Evolutionary conservation across 2,797 vertebrate species (phyloP), one percentile per base, ranked within the genome.

Genomic region (Neomorphus geoffroyi): DNA sequence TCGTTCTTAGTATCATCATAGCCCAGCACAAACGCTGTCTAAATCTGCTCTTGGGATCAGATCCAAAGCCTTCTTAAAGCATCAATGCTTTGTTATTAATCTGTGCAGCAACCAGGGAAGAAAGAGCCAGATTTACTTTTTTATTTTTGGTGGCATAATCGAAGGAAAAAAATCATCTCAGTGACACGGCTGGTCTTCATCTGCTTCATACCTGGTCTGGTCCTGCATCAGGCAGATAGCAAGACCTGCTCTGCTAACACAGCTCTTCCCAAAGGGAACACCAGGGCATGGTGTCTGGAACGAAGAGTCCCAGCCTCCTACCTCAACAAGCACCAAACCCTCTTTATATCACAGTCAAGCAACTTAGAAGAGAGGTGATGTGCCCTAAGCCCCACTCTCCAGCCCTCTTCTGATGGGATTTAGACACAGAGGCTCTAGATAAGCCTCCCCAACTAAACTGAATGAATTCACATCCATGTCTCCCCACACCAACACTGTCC

Each of bases 1-100:
- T 41, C 26, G 0, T 94, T 91, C 85, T 86, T n/a, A 5, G 1
- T 26, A 60, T 24, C 74, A 70, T 33, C 69, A 11, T 32, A 70
- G 5, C 54, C 81, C 32, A 57, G 93, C 58, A 78, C 2, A 16
- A 90, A 88, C 3, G 0, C 87, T 73, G 43, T 3, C 67, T 90
- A 80, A 95, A 94, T 93, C 88, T 88, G 60, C 72, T 74, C 85
- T 88, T 35, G 79, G 94, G 91, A 96, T 86, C 65, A 28, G 82
- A 95, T 92, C 95, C 94, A 94, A 96, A 92, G 72, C 87, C 80
- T 83, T 61, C 93, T 80, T 90, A 95, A 71, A 89, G 87, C 74
- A 56, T 56, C 4, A 5, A 60, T 82, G 96, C 75, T 92, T 88
- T 80, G 88, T 88, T 91, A 90, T 70, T 92, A 90, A 96, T 91